Base-by-base conservation (phyloP, 1,140 invertebrate species). In the Drosophila teissieri region DNA sequence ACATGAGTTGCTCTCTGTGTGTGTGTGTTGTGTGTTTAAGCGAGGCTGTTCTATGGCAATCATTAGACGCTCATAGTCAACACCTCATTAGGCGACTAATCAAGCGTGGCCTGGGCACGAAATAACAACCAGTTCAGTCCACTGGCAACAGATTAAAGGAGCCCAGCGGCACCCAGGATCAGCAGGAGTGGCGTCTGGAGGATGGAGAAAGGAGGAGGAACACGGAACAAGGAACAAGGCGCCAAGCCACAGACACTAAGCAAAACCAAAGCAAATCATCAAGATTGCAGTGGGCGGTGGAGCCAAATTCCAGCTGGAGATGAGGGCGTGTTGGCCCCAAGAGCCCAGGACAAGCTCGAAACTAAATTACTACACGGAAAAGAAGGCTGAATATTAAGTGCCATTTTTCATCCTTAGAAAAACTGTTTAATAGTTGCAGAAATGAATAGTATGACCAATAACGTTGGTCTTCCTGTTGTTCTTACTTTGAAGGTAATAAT, bases 81-180 rank as follows among this genome's bases (percentile, higher is more conserved):
- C 90, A 91, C 81, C 85, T 91, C 90, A 91, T 91, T 91, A 86
- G 82, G 90, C 77, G 83, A 80, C 85, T 91, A 91, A 91, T 91
- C 90, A 91, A 80, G 90, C 83, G 90, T 84, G 68, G 34, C 39
- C 73, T 80, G 73, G 64, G 56, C 74, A 79, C 79, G 79, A 72
- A 84, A 89, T 84, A 89, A 89, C 80, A 68, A 81, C 55, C 84
- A 89, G 75, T 88, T 79, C 69, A 80, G 73, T 61, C 68, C 68
- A 70, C 74, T 61, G 73, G 73, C 73, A 69, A 55, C 75, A 76
- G 63, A 78, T 63, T 48, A 78, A 61, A 67, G 54, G 57, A 75
- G 67, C 45, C 42, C 39, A 27, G 15, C 11, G 27, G 3, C 6
- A 19, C 27, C n/a, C 11, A 31, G 46, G 39, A 49, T 19, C 12